Evolutionary conservation across 2,797 vertebrate species (phyloP), one percentile per base, ranked within the genome.

Genomic region (Megalops cyprinoides): DNA sequence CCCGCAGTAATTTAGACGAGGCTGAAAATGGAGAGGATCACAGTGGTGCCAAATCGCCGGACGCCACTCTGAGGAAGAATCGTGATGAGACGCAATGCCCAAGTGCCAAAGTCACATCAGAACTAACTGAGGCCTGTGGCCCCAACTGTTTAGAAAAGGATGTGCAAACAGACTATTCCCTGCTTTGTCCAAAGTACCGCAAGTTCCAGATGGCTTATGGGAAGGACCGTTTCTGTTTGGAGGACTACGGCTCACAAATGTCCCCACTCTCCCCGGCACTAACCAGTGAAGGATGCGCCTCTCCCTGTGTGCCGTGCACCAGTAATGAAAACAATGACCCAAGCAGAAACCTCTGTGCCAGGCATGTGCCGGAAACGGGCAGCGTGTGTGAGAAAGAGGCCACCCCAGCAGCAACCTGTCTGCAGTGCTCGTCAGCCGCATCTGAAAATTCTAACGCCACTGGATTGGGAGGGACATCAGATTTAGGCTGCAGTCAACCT

Each of bases 121-220:
- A 82, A 71, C 42, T 81, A n/a, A 44, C 81, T n/a, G 74, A 31
- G 34, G 65, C 85, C n/a, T 84, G 79, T 65, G 83, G 81, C 85
- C 85, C 87, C 56, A 81, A 78, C 83, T 92, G 91, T 86, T 87
- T 90, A 78, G 94, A 90, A 42, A 89, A 82, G 78, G 87, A 89
- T 39, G 81, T 85, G 74, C 86, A 84, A 83, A 87, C 91, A 37
- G 86, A 89, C 82, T 87, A 92, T 82, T 87, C 95, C 1, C 92
- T 93, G 4, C 91, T 93, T 3, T 95, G 95, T 83, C 92, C 96
- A 69, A 96, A 93, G 78, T 94, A 93, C 53, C 84, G 93, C 71
- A 94, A 96, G 86, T 95, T 94, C 86, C 94, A 93, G 81, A 94
- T 92, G 5, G 92, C 91, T 25, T 93, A 93, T 81, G 92, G 91